These are phyloP conservation scores for Leptatherina wallacei DNA, from an alignment of 2,797 vertebrate genomes.

Conservation along the genomic window DNA sequence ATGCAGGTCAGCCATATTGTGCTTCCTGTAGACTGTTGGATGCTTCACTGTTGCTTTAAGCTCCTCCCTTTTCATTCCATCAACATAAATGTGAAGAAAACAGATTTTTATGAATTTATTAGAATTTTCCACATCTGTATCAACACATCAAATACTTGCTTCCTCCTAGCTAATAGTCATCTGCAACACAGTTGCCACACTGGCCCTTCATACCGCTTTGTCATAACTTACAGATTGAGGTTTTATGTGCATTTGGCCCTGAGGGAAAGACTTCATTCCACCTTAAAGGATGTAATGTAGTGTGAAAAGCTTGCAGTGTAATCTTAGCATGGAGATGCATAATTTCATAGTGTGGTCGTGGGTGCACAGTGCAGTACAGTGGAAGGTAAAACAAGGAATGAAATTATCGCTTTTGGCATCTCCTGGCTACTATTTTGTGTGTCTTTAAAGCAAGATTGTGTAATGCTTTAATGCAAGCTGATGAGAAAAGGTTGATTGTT, in stretches of 20 bases:
- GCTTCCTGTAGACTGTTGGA: no score
- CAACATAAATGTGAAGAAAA: no score
- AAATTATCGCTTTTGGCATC: slow-evolving; percentile 52
- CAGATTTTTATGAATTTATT: no score
- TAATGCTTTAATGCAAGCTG: slow-evolving; percentile 35
- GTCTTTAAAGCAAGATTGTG: slow-evolving; percentile 32
- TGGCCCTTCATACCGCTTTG: slow-evolving; percentile 37
- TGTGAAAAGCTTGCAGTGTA: slow-evolving; percentile 54
- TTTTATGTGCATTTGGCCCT: slow-evolving; percentile 21
- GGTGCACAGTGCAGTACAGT: slow-evolving; percentile 24
- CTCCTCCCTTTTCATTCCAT: no score
- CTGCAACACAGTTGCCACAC: slow-evolving; percentile 10
- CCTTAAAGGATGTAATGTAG: slow-evolving; percentile 58
- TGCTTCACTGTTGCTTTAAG: no score
- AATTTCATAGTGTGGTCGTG: slow-evolving; percentile 32
- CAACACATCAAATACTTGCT: no score
- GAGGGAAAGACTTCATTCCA: slow-evolving; percentile 38
- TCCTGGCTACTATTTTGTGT: slow-evolving; percentile 21
- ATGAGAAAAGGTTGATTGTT: slow-evolving; percentile 71
- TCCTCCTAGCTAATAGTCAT: slow-evolving; percentile 36
- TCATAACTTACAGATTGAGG: slow-evolving; percentile 39
- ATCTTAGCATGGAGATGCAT: slow-evolving; percentile 34
- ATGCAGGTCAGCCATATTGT: no score
- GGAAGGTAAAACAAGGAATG: slow-evolving; percentile 28
- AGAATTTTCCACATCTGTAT: no score